phyloP scores from a whole-genome alignment of 2,888 invertebrate species.

The Amphipoea lucens region DNA sequence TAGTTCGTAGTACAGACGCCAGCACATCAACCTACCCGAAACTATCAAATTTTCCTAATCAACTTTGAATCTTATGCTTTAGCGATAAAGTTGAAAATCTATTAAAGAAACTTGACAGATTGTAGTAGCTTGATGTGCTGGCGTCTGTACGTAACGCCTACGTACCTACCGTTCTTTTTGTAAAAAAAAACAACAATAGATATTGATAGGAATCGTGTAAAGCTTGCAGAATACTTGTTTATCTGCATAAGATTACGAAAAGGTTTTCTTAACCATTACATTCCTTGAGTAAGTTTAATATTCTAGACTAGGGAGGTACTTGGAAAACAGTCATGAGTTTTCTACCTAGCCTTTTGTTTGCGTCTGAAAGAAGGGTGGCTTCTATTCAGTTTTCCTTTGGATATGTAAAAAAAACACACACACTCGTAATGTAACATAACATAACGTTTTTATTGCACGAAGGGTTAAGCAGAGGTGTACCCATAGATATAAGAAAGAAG shows the following conservation, averaged over 20 bases:
- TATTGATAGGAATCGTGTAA: background rate
- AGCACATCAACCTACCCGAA: too few relatives aligned
- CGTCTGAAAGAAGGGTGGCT: background rate
- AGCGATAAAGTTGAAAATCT: too few relatives aligned
- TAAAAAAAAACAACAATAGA: slow-evolving; percentile 2
- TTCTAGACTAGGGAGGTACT: background rate
- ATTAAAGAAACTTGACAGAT: too few relatives aligned
- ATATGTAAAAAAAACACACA: background rate
- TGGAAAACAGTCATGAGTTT: background rate
- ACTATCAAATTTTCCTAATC: too few relatives aligned
- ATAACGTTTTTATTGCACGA: background rate
- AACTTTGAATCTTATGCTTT: too few relatives aligned
- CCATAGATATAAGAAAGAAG: too few relatives aligned
- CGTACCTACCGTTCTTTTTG: background rate
- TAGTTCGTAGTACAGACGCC: background rate
- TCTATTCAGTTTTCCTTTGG: background rate
- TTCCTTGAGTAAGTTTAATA: background rate
- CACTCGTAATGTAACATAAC: background rate
- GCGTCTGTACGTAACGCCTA: background rate
- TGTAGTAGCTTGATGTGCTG: too few relatives aligned
- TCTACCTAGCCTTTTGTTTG: background rate
- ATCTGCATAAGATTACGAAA: background rate
- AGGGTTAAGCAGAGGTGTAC: background rate
- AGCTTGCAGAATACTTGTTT: background rate
- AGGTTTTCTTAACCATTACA: background rate